Evolutionary conservation across 1,140 invertebrate genomes (phyloP).

Genomic region (Thalassaphorura encarpata): DNA sequence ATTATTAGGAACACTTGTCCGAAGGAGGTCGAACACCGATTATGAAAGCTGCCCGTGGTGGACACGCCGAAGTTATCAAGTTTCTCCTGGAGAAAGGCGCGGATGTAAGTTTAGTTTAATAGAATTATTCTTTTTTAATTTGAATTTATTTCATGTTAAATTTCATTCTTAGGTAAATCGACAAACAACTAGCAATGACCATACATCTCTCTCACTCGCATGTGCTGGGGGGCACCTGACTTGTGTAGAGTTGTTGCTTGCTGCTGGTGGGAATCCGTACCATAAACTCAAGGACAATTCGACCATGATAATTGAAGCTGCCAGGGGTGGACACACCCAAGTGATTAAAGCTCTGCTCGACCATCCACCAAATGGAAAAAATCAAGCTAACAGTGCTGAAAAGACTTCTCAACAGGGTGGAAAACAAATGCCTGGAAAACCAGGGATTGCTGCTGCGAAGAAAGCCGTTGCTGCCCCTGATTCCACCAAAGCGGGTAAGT

Average conservation of each 20-base stretch:
- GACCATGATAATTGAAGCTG: constrained; percentile 96
- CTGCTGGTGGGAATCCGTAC: constrained; percentile 84
- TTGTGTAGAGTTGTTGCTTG: constrained; percentile 82
- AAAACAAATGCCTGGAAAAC: constrained; percentile 37
- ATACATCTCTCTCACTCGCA: constrained; percentile 92
- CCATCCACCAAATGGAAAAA: constrained; percentile 75
- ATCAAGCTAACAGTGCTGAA: constrained; percentile 30
- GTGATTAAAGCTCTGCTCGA: constrained; percentile 91
- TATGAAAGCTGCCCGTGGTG: constrained; percentile 98
- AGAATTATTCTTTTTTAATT: constrained; percentile 36
- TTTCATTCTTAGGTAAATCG: constrained; percentile 45
- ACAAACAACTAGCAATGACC: constrained; percentile 94
- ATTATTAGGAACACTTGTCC: constrained; percentile 70
- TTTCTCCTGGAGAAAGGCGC: constrained; percentile 88
- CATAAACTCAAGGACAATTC: constrained; percentile 97
- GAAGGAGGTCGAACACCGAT: constrained; percentile 88
- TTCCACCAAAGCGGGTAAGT: constrained; percentile 6
- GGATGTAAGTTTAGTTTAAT: constrained; percentile 51
- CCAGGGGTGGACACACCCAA: constrained; percentile 90
- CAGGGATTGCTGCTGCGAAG: neutral
- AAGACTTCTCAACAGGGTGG: constrained; percentile 33
- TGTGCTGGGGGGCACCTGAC: constrained; percentile 89
- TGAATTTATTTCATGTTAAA: neutral
- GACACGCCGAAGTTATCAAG: constrained; percentile 96
- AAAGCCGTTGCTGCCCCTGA: too few relatives aligned